A percentile compares a stretch with the other conserved stretches of the same genome.
Conservation (phyloP, 2,797 vertebrate species). For the Acanthurus leucopareius region DNA sequence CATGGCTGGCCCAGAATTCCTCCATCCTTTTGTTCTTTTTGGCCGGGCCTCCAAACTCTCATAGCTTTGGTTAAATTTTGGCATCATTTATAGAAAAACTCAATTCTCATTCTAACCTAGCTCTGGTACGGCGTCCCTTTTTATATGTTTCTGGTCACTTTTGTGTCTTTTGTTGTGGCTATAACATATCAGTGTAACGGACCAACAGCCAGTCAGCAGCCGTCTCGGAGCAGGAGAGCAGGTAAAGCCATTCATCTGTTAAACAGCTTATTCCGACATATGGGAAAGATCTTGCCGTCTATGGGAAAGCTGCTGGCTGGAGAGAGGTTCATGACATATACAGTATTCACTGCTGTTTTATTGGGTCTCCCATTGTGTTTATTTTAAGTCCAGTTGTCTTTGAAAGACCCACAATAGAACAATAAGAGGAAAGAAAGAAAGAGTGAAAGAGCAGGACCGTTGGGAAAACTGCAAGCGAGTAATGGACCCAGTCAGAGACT, state of each 20-base stretch:
- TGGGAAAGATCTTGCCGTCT: slow-evolving; percentile 64
- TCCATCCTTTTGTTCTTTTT: too few relatives aligned
- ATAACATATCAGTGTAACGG: slow-evolving; percentile 3
- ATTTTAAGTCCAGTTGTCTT: slow-evolving; percentile 54
- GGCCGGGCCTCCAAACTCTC: too few relatives aligned
- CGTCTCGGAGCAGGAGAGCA: slow-evolving; percentile 44
- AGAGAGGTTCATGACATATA: slow-evolving; percentile 42
- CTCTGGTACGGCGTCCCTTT: too few relatives aligned
- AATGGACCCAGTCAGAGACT: slow-evolving; percentile 3
- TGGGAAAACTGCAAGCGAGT: slow-evolving; percentile 12
- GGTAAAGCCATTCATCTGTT: slow-evolving; percentile 70
- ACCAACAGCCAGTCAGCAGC: slow-evolving; percentile 41
- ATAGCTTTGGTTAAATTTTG: too few relatives aligned
- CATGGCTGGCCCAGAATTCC: too few relatives aligned
- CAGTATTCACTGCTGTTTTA: slow-evolving; percentile 42
- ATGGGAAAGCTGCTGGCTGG: slow-evolving; percentile 57
- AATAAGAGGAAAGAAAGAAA: slow-evolving; percentile 57
- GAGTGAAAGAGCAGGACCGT: slow-evolving; percentile 10
- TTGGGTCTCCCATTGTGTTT: slow-evolving; percentile 63
- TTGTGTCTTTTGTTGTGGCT: too few relatives aligned
- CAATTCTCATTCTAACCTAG: too few relatives aligned
- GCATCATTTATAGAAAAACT: too few relatives aligned
- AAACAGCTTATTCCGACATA: slow-evolving; percentile 64
- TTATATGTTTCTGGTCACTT: too few relatives aligned
- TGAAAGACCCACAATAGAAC: slow-evolving; percentile 63